Percentiles rank a stretch among this genome's conserved stretches.
Conservation (phyloP, 37 sponge, comb jelly and placozoan genomes). For the Halichondria panicea region DNA sequence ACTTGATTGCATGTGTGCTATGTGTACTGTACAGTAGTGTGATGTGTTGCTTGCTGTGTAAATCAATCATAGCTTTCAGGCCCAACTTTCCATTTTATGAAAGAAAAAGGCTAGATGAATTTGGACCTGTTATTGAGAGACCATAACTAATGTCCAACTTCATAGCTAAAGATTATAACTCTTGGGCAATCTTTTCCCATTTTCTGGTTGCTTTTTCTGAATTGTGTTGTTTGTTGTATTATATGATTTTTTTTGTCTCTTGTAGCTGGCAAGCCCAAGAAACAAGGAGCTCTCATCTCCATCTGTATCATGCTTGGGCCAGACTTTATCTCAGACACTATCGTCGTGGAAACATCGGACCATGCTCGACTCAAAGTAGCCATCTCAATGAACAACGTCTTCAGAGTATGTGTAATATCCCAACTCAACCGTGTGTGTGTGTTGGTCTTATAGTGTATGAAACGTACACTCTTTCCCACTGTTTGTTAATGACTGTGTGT, state of each 20-base stretch:
- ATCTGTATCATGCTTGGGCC: constrained; percentile 89
- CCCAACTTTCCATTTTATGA: no score
- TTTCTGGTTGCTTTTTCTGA: no score
- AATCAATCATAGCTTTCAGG: no score
- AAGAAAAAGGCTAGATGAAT: no score
- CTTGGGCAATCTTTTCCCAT: no score
- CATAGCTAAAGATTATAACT: no score
- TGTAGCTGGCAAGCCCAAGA: constrained; percentile 93
- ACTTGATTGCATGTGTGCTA: no score
- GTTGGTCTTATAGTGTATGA: background rate
- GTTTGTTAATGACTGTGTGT: background rate
- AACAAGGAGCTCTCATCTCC: constrained; percentile 76
- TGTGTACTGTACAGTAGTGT: no score
- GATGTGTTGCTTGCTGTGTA: no score
- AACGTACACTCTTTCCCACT: background rate
- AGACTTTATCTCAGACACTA: constrained; percentile 87
- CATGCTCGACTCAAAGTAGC: constrained; percentile 87
- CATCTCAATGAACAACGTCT: constrained; percentile 85
- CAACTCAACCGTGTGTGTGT: background rate
- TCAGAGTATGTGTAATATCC: constrained; percentile 47
- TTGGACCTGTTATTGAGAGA: background rate
- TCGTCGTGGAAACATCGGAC: constrained; percentile 90
- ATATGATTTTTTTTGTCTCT: no score
- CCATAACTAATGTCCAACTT: no score
- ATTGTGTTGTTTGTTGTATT: no score